These are phyloP conservation scores for Bembecia ichneumoniformis DNA, from an alignment of 2,888 invertebrate species.

Conservation along the genomic window DNA sequence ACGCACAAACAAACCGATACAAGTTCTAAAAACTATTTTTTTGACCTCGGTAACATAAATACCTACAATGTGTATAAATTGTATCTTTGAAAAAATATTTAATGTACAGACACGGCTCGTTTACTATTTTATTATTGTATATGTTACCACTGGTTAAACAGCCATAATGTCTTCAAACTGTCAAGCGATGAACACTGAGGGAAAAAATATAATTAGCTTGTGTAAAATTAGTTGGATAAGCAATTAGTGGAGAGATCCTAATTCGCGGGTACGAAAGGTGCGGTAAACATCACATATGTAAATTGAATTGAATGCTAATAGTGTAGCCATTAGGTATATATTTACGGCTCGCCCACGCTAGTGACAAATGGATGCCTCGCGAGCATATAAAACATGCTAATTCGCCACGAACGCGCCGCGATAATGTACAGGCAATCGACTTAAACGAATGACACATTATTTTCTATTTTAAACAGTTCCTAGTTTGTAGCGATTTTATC, in stretches of 20 bases:
- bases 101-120: too few relatives aligned
- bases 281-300: slow-evolving; percentile 32
- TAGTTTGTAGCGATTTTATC: slow-evolving; percentile 60
- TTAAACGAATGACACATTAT: slow-evolving; percentile 35
- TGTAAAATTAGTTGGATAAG: slow-evolving; percentile 43
- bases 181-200: slow-evolving; percentile 24
- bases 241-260: slow-evolving; percentile 40
- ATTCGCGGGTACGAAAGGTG: slow-evolving; percentile 25
- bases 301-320: slow-evolving; percentile 39
- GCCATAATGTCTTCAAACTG: slow-evolving; percentile 44
- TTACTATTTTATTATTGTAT: slow-evolving; percentile 14
- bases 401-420: slow-evolving; percentile 29
- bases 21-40: too few relatives aligned
- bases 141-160: slow-evolving; percentile 37
- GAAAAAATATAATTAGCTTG: slow-evolving; percentile 43
- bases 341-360: slow-evolving; percentile 27
- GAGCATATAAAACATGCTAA: slow-evolving; percentile 36
- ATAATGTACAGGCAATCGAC: slow-evolving; percentile 18
- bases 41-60: too few relatives aligned
- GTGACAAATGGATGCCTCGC: slow-evolving; percentile 34
- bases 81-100: too few relatives aligned
- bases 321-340: slow-evolving; percentile 22
- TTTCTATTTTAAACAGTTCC: slow-evolving; percentile 34
- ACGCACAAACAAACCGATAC: too few relatives aligned
- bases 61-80: too few relatives aligned